Conservation (phyloP, 1,140 invertebrate species). For the Drosophila elegans region DNA sequence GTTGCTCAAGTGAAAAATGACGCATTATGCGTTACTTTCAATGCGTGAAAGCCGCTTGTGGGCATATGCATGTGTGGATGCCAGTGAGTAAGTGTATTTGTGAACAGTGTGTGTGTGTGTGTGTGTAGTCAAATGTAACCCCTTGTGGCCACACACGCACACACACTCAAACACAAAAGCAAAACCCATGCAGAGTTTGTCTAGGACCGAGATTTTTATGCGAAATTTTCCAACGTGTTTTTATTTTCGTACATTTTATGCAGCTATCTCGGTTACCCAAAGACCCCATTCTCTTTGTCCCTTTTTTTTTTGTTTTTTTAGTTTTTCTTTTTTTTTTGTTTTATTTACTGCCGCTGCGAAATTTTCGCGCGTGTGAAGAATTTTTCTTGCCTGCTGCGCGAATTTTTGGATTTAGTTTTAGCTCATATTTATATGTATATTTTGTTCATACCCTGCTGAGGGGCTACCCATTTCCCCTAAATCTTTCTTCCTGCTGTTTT, state of each 20-base stretch:
- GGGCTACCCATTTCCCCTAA: slow-evolving; percentile 18
- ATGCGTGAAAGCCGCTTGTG: slow-evolving; percentile 36
- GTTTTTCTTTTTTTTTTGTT: slow-evolving; percentile 12
- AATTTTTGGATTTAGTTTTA: slow-evolving; percentile 62
- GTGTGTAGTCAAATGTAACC: slow-evolving; percentile 57
- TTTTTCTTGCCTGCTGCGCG: slow-evolving; percentile 60
- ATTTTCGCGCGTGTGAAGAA: slow-evolving; percentile 48
- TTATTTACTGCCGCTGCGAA: slow-evolving; percentile 44
- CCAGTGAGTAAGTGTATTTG: slow-evolving; percentile 1
- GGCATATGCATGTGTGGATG: neutral
- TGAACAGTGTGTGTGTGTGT: neutral
- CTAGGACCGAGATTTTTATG: slow-evolving; percentile 66
- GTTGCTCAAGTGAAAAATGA: slow-evolving; percentile 73
- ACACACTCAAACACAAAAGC: slow-evolving; percentile 4
- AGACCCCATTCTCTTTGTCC: neutral
- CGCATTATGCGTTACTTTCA: slow-evolving; percentile 68
- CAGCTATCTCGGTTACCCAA: slow-evolving; percentile 9
- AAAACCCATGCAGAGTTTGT: slow-evolving; percentile 40
- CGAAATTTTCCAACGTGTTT: slow-evolving; percentile 44
- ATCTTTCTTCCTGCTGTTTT: slow-evolving; percentile 12
- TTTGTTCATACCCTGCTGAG: slow-evolving; percentile 25
- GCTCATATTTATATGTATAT: slow-evolving; percentile 22
- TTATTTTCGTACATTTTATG: slow-evolving; percentile 34
- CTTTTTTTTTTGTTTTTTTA: slow-evolving; percentile 11
- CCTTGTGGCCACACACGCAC: slow-evolving; percentile 46